Conservation (phyloP, 1,140 invertebrate genomes). For the Heterodera schachtii region DNA sequence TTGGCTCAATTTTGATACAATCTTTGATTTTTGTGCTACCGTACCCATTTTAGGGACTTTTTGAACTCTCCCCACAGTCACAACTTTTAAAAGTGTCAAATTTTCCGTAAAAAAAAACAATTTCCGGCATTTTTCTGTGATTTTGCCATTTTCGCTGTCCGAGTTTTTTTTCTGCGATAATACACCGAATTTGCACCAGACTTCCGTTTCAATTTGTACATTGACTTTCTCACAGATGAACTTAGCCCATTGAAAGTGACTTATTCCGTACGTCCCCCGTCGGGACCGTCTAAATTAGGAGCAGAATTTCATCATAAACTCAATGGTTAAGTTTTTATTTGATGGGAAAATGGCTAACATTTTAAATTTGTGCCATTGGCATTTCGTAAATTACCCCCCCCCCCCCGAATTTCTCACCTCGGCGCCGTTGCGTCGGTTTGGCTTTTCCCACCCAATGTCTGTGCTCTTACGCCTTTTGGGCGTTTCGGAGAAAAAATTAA, state of each 20-base stretch:
- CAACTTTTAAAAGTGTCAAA: too few relatives aligned
- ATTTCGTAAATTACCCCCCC: background rate
- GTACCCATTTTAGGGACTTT: background rate
- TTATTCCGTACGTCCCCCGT: background rate
- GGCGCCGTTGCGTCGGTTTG: too few relatives aligned
- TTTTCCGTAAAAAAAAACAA: background rate
- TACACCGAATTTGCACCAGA: background rate
- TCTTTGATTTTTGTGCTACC: background rate
- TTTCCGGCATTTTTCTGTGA: background rate
- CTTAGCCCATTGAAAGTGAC: background rate
- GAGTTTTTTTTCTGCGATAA: too few relatives aligned
- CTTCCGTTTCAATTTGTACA: background rate
- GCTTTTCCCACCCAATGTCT: background rate
- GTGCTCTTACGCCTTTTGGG: background rate
- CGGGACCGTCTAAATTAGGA: background rate
- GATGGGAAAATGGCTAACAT: background rate
- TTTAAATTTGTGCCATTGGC: background rate
- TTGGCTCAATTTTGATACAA: background rate
- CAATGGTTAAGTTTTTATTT: background rate
- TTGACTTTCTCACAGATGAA: background rate
- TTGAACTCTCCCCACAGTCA: too few relatives aligned
- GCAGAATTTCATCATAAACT: constrained; percentile 1
- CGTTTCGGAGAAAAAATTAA: background rate
- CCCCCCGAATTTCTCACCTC: too few relatives aligned
- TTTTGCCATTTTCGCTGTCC: background rate